Evolutionary conservation across 2,888 invertebrate genomes (phyloP), one percentile per base, ranked within the genome.

Genomic region (Smittia aterrima): DNA sequence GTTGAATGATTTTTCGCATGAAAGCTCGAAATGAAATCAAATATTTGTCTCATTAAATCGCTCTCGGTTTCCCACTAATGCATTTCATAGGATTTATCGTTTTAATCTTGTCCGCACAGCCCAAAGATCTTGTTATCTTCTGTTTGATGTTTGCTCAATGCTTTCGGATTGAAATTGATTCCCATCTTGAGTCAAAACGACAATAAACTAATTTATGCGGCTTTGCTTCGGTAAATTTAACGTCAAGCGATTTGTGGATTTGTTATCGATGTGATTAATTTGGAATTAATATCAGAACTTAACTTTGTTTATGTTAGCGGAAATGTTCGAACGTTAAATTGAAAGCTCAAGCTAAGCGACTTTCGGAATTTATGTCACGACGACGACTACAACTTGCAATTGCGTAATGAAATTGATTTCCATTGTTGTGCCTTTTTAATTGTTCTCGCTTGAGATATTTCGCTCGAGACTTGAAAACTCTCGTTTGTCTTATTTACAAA

Each of bases 1-100:
- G 18, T 24, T 22, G 25, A 22, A 58, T 3, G 58, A 47, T 16
- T 18, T 13, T 58, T 58, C 11, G 11, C 13, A 13, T 13, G 58
- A 58, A 58, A 20, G 58, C 13, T 13, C 27, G 22, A 22, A 66
- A 32, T 7, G n/a, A n/a, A n/a, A n/a, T 68, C 68, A 47, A 68
- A 68, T 68, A 68, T 68, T 53, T 68, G 16, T 7, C 68, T 68
- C 22, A 68, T 68, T 68, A 41, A 68, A 25, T 67, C 41, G 6
- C 6, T 32, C 18, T 68, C 47, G 25, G 47, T 47, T 68, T 25
- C 25, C 67, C 53, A 47, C 11, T 11, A 38, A 7, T 38, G 38
- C 38, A 11, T 7, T 38, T 47, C 47, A 47, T 47, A 3, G 3
- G n/a, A 47, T n/a, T 16, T 13, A 47, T 47, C 13, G 16, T 47